Evolutionary conservation across 2,888 invertebrate genomes (phyloP), one percentile per base, ranked within the genome.

Genomic region (Sphaeridia pumilis): DNA sequence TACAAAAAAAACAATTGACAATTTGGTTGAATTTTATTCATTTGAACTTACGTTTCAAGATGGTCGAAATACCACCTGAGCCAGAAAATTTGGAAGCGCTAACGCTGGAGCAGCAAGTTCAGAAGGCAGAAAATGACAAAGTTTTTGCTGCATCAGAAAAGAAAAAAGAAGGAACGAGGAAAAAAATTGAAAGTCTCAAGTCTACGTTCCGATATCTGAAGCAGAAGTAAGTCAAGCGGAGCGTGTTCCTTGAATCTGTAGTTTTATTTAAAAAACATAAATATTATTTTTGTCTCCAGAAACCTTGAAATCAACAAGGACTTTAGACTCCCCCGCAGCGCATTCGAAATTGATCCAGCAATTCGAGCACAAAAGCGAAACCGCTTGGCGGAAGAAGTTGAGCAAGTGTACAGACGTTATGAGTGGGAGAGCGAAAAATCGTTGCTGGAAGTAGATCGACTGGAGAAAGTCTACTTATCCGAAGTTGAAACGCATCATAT

Each of bases 351-450:
- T 1, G 84, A 87, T 68, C 70, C 74, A 0, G 75, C 84, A 43
- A 80, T 86, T 2, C 75, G 79, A 0, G 70, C 71, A 14, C 78
- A 82, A 52, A 75, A 83, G 48, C 74, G 80, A 41, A 67, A 71
- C 2, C 76, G 77, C 48, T 68, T 84, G 3, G 73, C 77, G 1
- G 75, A 75, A 1, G 77, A 83, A 56, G 75, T 80, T 63, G 76
- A 78, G 3, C 70, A 83, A 31, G 78, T 84, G 1, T 73, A 74
- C 24, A 73, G 77, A 36, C 83, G 83, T 68, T 68, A 82, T 28
- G 82, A 81, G 0, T 83, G 79, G 66, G 78, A 82, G 58, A 73
- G 83, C 2, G 82, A 83, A 63, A 83, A 81, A 57, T 82, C 82
- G 0, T 76, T 78, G 59, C 67, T 83, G 3, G 76, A 73, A 20